Evolutionary conservation across 2,113 vertebrate species (phyloP).

Genomic region (Fukomys damarensis): DNA sequence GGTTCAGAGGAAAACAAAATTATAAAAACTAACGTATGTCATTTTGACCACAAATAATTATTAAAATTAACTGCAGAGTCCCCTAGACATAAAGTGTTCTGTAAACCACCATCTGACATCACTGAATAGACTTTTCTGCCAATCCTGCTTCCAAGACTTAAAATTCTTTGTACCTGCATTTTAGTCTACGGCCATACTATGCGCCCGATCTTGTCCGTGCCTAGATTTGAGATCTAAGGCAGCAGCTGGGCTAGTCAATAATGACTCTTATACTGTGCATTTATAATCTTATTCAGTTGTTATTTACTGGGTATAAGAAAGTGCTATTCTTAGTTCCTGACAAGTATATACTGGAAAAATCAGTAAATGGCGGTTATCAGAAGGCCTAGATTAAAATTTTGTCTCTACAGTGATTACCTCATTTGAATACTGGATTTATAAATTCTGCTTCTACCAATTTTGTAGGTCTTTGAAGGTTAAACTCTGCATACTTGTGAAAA

Average conservation of each 20-base stretch:
- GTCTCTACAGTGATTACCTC: slow-evolving; percentile 11
- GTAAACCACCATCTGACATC: neutral
- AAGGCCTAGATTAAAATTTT: neutral
- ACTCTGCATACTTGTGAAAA: neutral
- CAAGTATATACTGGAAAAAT: neutral
- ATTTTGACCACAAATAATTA: neutral
- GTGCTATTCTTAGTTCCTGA: neutral
- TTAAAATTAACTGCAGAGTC: neutral
- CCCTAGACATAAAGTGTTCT: neutral
- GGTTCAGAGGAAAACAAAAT: neutral
- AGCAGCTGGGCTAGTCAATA: neutral
- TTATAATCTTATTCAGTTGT: neutral
- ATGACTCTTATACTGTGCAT: neutral
- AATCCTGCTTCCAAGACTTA: neutral
- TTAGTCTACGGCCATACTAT: no score
- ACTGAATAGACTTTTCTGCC: neutral
- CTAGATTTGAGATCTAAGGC: neutral
- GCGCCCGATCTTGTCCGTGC: no score
- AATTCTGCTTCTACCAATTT: neutral
- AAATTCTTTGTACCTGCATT: neutral
- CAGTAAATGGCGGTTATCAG: neutral
- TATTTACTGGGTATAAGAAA: neutral
- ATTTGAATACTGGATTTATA: slow-evolving; percentile 8
- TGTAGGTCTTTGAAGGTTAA: slow-evolving; percentile 19
- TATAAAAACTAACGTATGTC: neutral